A percentile compares a stretch with the other conserved stretches of the same genome.
These are phyloP conservation scores for Anomalospiza imberbis DNA, from an alignment of 2,797 vertebrate genomes.

Conservation along the genomic window DNA sequence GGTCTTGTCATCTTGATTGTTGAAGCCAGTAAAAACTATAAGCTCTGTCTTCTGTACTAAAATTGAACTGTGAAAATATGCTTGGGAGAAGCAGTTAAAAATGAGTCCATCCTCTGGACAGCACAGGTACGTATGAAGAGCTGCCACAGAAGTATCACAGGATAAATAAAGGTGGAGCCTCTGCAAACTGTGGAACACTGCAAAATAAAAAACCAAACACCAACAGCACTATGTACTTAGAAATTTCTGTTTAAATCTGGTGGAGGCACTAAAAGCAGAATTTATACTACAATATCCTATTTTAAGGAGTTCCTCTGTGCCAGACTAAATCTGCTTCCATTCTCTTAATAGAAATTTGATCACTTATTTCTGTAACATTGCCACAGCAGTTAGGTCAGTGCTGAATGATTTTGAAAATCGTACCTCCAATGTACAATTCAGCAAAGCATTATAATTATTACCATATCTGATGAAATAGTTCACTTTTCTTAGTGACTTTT, in stretches of 20 bases:
- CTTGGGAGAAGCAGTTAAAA: background rate
- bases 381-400: background rate
- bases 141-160: background rate
- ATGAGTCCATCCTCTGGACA: background rate
- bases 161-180: slow-evolving; percentile 20
- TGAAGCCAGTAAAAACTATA: background rate
- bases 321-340: background rate
- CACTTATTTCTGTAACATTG: background rate
- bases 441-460: background rate
- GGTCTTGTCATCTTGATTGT: background rate
- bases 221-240: background rate
- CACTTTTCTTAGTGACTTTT: background rate
- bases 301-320: background rate
- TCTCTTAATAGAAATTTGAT: background rate
- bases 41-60: background rate
- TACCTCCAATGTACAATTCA: background rate
- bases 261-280: background rate
- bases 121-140: background rate
- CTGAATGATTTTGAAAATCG: background rate
- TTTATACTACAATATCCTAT: background rate
- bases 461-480: background rate
- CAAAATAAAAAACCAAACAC: background rate
- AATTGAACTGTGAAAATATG: background rate
- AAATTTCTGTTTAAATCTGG: background rate
- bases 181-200: background rate